These are phyloP conservation scores for Nasonovia ribisnigri DNA, from an alignment of 2,888 invertebrate genomes.

Conservation along the genomic window DNA sequence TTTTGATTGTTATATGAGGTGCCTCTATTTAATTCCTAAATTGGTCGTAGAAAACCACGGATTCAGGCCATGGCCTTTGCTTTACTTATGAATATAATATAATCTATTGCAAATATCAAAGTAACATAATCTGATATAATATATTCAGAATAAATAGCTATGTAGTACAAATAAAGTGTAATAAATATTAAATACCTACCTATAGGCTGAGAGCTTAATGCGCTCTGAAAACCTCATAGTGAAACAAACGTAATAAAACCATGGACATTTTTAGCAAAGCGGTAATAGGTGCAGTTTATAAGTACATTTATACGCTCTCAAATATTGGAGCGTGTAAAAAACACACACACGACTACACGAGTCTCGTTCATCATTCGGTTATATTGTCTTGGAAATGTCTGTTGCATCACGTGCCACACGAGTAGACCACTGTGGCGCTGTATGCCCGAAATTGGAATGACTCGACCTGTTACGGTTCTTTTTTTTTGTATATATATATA, in stretches of 20 bases:
- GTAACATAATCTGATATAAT: conserved; percentile 34
- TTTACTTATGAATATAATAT: not conserved
- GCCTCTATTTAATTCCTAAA: conserved; percentile 28
- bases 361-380: conserved; percentile 46
- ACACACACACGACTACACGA: conserved; percentile 51
- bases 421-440: conserved; percentile 26
- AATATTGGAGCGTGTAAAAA: conserved; percentile 47
- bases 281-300: conserved; percentile 39
- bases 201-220: not conserved
- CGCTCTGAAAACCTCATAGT: not conserved
- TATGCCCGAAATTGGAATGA: conserved; percentile 60
- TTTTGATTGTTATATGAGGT: not conserved
- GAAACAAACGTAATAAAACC: not conserved
- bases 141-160: not conserved
- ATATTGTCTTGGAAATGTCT: conserved; percentile 26
- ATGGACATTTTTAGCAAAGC: conserved; percentile 15
- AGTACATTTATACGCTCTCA: conserved; percentile 3
- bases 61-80: conserved; percentile 53
- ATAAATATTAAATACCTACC: not conserved
- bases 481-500: conserved; percentile 17
- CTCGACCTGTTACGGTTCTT: conserved; percentile 48
- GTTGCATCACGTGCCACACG: conserved; percentile 36
- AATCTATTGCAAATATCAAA: conserved; percentile 42
- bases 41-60: conserved; percentile 18
- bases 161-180: not conserved